phyloP scores from a whole-genome alignment of 2,113 vertebrate genomes.

The Ceyx cyanopectus region DNA sequence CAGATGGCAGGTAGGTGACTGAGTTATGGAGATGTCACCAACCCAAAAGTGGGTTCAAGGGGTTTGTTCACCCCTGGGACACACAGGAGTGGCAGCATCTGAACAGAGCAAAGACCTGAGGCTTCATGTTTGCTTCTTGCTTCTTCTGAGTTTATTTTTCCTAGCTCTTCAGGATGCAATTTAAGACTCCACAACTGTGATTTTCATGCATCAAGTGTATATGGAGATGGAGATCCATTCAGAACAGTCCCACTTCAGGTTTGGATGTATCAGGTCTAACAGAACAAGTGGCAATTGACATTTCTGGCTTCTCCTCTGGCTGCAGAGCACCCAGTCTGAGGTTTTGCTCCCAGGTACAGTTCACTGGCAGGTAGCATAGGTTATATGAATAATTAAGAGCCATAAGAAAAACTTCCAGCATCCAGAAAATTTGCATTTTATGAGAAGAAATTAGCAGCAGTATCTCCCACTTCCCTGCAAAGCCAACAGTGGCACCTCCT shows the following conservation, averaged over 20 bases:
- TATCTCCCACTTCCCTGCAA: neutral
- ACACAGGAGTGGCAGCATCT: neutral
- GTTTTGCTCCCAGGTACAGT: neutral
- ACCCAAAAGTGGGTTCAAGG: neutral
- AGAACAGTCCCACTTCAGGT: slow-evolving; percentile 20
- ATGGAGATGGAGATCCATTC: neutral
- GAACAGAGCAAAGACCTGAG: neutral
- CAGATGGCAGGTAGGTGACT: neutral
- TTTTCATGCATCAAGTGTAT: neutral
- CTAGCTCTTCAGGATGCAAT: neutral
- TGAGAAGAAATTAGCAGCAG: neutral
- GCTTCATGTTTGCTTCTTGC: neutral
- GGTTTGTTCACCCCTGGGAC: neutral
- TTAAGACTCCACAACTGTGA: neutral
- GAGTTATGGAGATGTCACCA: neutral
- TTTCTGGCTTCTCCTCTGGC: slow-evolving; percentile 29
- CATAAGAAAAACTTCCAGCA: neutral
- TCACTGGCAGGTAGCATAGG: neutral
- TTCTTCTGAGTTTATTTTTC: neutral
- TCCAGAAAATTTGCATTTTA: slow-evolving; percentile 11
- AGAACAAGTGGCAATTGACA: slow-evolving; percentile 61
- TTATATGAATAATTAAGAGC: slow-evolving; percentile 8
- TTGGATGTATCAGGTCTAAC: neutral
- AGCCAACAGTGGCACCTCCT: neutral
- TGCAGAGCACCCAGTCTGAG: slow-evolving; percentile 7